Evolutionary conservation across 2,797 vertebrate species (phyloP).

Genomic region (Ptychadena robeensis): DNA sequence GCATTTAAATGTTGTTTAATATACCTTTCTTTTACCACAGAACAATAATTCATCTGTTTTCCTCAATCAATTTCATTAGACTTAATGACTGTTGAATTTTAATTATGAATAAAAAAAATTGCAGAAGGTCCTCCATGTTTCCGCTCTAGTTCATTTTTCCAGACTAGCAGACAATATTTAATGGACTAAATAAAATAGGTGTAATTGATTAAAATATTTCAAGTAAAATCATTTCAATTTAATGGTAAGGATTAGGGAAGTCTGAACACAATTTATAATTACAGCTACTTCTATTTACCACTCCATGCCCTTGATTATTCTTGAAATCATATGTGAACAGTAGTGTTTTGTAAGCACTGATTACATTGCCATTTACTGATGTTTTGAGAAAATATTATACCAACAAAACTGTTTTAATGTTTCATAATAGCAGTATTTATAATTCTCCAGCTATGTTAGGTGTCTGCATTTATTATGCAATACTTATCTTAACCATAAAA

Average conservation of each 20-base stretch:
- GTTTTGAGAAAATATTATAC: neutral
- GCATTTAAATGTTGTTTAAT: conserved; percentile 3
- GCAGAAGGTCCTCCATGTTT: conserved; percentile 48
- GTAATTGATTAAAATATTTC: conserved; percentile 55
- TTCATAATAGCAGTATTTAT: neutral
- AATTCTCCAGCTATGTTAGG: neutral
- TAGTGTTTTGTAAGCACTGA: neutral
- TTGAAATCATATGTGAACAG: neutral
- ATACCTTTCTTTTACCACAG: neutral
- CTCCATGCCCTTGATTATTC: neutral
- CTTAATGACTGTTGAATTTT: conserved; percentile 34
- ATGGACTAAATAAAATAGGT: conserved; percentile 53
- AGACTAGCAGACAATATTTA: conserved; percentile 54
- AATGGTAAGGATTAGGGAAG: conserved; percentile 5
- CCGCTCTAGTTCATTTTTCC: conserved; percentile 55
- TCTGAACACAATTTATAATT: conserved; percentile 4
- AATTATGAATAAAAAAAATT: conserved; percentile 44
- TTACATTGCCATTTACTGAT: neutral
- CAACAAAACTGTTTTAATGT: neutral
- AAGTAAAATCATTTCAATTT: conserved; percentile 46
- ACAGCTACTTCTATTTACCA: neutral
- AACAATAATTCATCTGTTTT: conserved; percentile 34
- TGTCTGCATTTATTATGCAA: no score
- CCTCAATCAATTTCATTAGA: conserved; percentile 38
- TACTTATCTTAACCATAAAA: no score